phyloP scores from a whole-genome alignment of 2,797 vertebrate genomes.

The Percopsis omiscomaycus region DNA sequence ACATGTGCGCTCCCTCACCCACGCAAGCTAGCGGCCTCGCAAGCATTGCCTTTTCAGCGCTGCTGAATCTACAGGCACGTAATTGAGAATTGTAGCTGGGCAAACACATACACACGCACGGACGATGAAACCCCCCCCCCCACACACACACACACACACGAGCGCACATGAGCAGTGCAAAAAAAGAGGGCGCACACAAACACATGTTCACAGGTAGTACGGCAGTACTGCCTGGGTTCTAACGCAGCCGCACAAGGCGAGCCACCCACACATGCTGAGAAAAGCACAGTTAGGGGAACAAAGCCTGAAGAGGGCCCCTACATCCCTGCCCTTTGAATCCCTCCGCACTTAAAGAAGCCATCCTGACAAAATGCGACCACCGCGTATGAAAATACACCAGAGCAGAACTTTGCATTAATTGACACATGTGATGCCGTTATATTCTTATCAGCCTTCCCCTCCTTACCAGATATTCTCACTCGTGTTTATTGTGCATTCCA shows the following conservation, averaged over 20 bases:
- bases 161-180: conserved; percentile 2
- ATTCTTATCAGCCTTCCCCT: not conserved
- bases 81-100: conserved; percentile 74
- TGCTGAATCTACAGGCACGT: conserved; percentile 72
- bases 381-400: conserved; percentile 34
- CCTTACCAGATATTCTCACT: conserved; percentile 45
- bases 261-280: conserved; percentile 76
- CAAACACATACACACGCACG: conserved; percentile 18
- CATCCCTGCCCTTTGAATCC: conserved; percentile 69
- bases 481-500: conserved; percentile 69
- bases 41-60: conserved; percentile 76
- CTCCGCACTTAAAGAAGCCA: conserved; percentile 66
- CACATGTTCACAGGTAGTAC: not conserved
- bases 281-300: conserved; percentile 75
- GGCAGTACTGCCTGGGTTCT: conserved; percentile 65
- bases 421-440: not conserved
- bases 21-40: conserved; percentile 79
- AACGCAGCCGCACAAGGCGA: conserved; percentile 72
- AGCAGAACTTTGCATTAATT: not conserved
- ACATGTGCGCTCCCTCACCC: conserved; percentile 77
- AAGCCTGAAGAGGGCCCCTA: conserved; percentile 73
- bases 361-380: conserved; percentile 43
- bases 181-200: not conserved
- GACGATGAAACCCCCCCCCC: conserved; percentile 12
- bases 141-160: conserved; percentile 65